A percentile compares a stretch with the other conserved stretches of the same genome.
These are phyloP conservation scores for Tenebrosternarchus preto DNA, from an alignment of 2,113 vertebrate genomes.

Conservation along the genomic window DNA sequence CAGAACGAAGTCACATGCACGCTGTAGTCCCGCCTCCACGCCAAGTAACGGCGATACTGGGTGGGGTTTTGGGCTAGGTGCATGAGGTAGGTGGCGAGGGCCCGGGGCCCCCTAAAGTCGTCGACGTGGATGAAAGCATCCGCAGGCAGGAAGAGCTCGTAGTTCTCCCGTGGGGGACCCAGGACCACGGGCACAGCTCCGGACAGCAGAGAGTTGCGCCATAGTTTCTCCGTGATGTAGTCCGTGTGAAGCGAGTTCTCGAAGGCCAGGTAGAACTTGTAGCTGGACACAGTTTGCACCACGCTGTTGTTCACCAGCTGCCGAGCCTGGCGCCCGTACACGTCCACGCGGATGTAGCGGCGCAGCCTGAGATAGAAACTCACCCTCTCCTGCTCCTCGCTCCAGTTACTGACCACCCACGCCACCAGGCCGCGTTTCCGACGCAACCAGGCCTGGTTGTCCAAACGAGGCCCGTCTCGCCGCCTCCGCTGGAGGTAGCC, in stretches of 20 bases:
- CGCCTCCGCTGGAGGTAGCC: constrained; percentile 74
- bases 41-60: constrained; percentile 78
- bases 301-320: constrained; percentile 67
- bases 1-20: constrained; percentile 80
- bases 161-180: constrained; percentile 84
- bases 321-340: constrained; percentile 76
- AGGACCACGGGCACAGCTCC: constrained; percentile 86
- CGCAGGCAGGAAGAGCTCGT: constrained; percentile 85
- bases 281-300: constrained; percentile 74
- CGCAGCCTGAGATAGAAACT: constrained; percentile 78
- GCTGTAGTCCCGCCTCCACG: constrained; percentile 80
- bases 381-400: constrained; percentile 81
- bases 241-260: constrained; percentile 92
- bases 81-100: constrained; percentile 83
- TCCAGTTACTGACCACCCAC: constrained; percentile 94
- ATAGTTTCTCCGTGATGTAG: constrained; percentile 95
- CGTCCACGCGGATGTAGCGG: constrained; percentile 77
- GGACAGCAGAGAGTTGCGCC: constrained; percentile 83
- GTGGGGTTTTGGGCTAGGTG: constrained; percentile 75
- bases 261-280: constrained; percentile 93
- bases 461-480: too few species aligned
- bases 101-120: constrained; percentile 80
- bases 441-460: background rate
- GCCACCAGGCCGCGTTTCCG: constrained; percentile 78
- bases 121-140: constrained; percentile 92